Evolutionary conservation across 2,113 vertebrate genomes (phyloP), one percentile per base, ranked within the genome.

Genomic region (Anthoscopus minutus): DNA sequence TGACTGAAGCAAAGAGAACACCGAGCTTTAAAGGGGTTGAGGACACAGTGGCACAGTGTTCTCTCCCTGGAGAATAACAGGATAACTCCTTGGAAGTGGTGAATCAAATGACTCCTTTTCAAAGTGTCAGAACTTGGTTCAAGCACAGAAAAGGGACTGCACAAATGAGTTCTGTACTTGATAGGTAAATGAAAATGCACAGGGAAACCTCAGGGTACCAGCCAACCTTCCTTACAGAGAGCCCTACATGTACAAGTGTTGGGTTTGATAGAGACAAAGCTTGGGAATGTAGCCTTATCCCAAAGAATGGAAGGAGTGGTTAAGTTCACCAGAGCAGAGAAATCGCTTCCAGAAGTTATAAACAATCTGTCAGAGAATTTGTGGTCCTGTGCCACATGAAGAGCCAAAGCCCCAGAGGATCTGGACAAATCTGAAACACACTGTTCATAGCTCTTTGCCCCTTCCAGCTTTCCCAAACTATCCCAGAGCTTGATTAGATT

Each of bases 351-450:
- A n/a, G 35, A 64, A 58, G 19, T 78, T 61, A 61, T 11, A 38
- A 92, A 73, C 9, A 54, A 23, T 72, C 40, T 64, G 50, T 24
- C 54, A 70, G 78, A 81, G 38, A 66, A 79, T n/a, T 2, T 81
- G 45, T 53, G 27, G 45, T 38, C 38, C 15, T 61, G 31, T 27
- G 47, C 45, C 65, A 51, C n/a, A 22, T 3, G 13, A 61, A 78
- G 60, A 73, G 18, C 35, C 37, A 35, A 87, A 86, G n/a, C 38
- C 64, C 31, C 57, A 53, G 21, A 73, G 97, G 98, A 91, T 98
- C 98, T 33, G 98, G 97, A 58, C 96, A 97, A 89, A 98, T 97
- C 38, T 97, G 97, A 70, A 98, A 94, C 96, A 98, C 97, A 81
- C 70, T 82, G n/a, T 79, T 96, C 53, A 96, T 66, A 62, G 96